phyloP scores from a whole-genome alignment of 1,140 invertebrate species.

The Bombus superbus region DNA sequence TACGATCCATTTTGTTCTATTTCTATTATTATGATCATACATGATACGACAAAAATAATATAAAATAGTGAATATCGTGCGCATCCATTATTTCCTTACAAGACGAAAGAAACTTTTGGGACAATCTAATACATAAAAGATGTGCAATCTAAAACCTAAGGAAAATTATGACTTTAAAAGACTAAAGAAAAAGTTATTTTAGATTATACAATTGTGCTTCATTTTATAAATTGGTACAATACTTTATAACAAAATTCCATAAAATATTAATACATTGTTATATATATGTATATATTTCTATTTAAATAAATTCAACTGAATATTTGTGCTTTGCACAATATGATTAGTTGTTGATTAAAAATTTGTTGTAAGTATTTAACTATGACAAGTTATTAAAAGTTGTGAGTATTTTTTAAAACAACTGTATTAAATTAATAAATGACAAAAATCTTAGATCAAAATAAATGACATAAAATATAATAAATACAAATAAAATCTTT shows the following conservation, averaged over 20 bases:
- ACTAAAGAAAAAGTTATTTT: neutral
- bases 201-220: slow-evolving; percentile 1
- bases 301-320: neutral
- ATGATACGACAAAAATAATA: too few species aligned
- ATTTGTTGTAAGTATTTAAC: neutral
- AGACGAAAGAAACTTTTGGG: too few species aligned
- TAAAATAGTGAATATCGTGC: too few species aligned
- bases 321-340: slow-evolving; percentile 15
- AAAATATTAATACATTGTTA: neutral
- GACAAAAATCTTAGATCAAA: neutral
- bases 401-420: neutral
- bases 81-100: too few species aligned
- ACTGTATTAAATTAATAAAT: neutral
- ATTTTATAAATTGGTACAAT: neutral
- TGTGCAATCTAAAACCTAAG: slow-evolving; percentile 1
- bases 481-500: neutral
- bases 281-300: neutral
- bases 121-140: neutral
- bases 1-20: too few species aligned
- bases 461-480: neutral
- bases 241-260: slow-evolving; percentile 8
- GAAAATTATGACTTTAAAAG: slow-evolving; percentile 5
- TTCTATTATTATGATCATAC: too few species aligned
- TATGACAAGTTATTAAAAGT: neutral
- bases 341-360: neutral